Percentiles rank a stretch among this genome's conserved stretches.
Evolutionary conservation across 2,888 invertebrate species (phyloP).

Genomic region (Caenorhabditis sulstoni): DNA sequence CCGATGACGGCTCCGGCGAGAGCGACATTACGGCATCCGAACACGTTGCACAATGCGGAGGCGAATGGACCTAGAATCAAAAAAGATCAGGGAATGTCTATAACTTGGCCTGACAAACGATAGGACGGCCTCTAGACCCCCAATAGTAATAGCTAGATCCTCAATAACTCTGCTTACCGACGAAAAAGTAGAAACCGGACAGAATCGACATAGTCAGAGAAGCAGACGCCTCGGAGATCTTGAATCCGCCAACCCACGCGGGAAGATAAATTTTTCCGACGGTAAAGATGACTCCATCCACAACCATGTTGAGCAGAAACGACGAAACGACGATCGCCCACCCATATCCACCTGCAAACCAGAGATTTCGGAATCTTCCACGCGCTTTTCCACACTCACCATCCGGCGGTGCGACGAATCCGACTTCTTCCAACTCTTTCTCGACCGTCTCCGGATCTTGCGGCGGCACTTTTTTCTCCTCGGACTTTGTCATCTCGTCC

Average conservation of each 20-base stretch:
- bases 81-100: too few species aligned
- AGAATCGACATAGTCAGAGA: conserved; percentile 96
- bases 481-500: conserved; percentile 32
- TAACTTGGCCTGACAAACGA: too few species aligned
- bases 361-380: neutral
- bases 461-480: conserved; percentile 9
- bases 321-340: conserved; percentile 96
- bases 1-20: conserved; percentile 89
- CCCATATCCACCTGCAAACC: conserved; percentile 86
- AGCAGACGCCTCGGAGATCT: conserved; percentile 88
- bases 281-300: conserved; percentile 87
- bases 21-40: conserved; percentile 93
- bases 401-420: conserved; percentile 76
- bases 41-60: conserved; percentile 93
- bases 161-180: conserved; percentile 87
- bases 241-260: conserved; percentile 85
- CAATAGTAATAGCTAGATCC: too few species aligned
- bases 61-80: conserved; percentile 90
- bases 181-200: conserved; percentile 94
- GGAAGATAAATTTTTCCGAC: conserved; percentile 81
- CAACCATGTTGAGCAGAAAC: conserved; percentile 97
- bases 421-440: conserved; percentile 73
- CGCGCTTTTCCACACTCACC: conserved; percentile 56
- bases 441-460: conserved; percentile 69
- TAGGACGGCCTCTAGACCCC: too few species aligned